Evolutionary conservation across 2,888 invertebrate species (phyloP).

Genomic region (Pollenia griseotomentosa): DNA sequence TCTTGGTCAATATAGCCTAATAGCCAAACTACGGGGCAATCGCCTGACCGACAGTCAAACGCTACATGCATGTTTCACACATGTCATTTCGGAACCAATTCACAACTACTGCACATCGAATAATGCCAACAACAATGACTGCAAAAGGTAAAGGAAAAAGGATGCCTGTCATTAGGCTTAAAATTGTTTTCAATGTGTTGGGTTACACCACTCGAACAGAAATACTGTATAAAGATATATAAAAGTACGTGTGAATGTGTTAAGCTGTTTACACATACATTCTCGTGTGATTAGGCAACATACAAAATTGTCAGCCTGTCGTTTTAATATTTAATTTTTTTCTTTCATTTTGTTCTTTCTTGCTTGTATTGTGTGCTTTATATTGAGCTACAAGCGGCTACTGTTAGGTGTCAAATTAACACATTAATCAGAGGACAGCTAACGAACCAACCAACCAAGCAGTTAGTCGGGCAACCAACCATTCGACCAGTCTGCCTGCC

Average conservation of each 20-base stretch:
- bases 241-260: constrained; percentile 14
- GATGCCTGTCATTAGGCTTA: constrained; percentile 72
- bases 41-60: constrained; percentile 37
- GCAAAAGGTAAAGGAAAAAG: constrained; percentile 56
- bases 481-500: neutral
- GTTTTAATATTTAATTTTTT: constrained; percentile 36
- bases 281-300: constrained; percentile 51
- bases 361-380: constrained; percentile 23
- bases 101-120: constrained; percentile 44
- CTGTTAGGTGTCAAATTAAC: constrained; percentile 74
- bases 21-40: constrained; percentile 3
- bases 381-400: constrained; percentile 63
- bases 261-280: constrained; percentile 32
- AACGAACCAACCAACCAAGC: constrained; percentile 55
- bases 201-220: constrained; percentile 11
- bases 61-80: constrained; percentile 54
- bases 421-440: constrained; percentile 73
- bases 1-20: neutral
- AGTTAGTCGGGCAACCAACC: constrained; percentile 36
- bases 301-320: constrained; percentile 53
- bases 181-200: constrained; percentile 61
- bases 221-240: neutral
- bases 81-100: constrained; percentile 53
- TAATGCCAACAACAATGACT: neutral
- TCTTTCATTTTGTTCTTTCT: constrained; percentile 23